phyloP scores from a whole-genome alignment of 92 coral and sea anemone genomes.

The Phenganax subtilis region DNA sequence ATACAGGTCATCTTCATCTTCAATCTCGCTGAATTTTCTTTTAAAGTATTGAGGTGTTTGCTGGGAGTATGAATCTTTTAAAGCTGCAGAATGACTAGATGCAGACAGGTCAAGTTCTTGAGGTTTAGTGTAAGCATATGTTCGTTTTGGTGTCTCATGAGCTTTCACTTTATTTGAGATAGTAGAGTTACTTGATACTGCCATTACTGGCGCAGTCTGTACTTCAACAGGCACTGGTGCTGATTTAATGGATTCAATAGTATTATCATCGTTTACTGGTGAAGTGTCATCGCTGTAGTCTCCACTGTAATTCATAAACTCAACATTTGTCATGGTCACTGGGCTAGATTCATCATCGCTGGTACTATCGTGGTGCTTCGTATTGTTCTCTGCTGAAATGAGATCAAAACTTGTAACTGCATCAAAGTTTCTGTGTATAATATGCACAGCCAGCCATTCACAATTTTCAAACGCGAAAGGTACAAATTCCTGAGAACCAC shows the following conservation, averaged over 20 bases:
- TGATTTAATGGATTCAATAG: not conserved
- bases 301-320: not conserved
- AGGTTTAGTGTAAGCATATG: too few species aligned
- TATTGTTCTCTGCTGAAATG: not conserved
- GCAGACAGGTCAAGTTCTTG: too few species aligned
- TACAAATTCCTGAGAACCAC: not conserved
- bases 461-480: conserved; percentile 15
- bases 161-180: too few species aligned
- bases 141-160: too few species aligned
- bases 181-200: too few species aligned
- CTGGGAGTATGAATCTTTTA: too few species aligned
- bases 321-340: conserved; percentile 12
- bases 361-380: not conserved
- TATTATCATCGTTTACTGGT: not conserved
- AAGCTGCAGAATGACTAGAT: not conserved
- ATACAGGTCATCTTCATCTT: conserved; percentile 5
- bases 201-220: too few species aligned
- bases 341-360: conserved; percentile 14
- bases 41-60: not conserved
- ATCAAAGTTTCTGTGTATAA: conserved; percentile 2
- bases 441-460: conserved; percentile 14
- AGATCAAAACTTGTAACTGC: too few species aligned
- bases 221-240: not conserved
- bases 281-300: conserved; percentile 6
- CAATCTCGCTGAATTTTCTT: not conserved